A percentile compares a stretch with the other conserved stretches of the same genome.
These are phyloP conservation scores for Branchinecta sandiegonensis DNA, from an alignment of 2,888 invertebrate genomes.

Conservation along the genomic window DNA sequence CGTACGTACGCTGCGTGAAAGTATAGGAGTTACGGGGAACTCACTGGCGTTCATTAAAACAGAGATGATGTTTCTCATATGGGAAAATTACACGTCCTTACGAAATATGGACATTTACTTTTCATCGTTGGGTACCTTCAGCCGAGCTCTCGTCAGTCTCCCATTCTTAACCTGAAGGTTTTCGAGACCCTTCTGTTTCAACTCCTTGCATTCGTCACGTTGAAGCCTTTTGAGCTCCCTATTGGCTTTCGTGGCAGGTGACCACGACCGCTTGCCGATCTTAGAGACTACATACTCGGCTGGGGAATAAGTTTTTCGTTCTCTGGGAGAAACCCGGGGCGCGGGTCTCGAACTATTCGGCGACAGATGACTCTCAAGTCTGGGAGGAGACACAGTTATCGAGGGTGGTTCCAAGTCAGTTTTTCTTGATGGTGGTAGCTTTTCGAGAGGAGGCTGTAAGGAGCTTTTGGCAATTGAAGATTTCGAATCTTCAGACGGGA, in stretches of 20 bases:
- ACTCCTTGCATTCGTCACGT: slow-evolving; percentile 12
- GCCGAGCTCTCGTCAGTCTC: background rate
- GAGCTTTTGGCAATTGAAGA: too few species aligned
- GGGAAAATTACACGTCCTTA: too few species aligned
- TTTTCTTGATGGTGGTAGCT: too few species aligned
- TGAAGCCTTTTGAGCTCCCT: background rate
- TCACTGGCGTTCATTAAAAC: too few species aligned
- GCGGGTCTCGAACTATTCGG: background rate
- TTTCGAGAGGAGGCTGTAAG: too few species aligned
- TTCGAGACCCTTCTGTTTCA: background rate
- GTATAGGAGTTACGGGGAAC: too few species aligned
- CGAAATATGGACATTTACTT: background rate
- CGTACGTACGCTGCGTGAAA: too few species aligned
- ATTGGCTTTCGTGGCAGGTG: background rate
- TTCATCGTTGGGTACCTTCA: slow-evolving; percentile 5
- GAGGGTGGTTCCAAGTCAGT: too few species aligned
- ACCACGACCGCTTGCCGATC: background rate
- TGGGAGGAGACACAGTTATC: too few species aligned
- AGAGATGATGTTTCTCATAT: too few species aligned
- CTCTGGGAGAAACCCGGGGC: background rate
- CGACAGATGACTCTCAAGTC: too few species aligned
- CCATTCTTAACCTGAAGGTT: background rate
- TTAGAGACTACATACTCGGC: background rate
- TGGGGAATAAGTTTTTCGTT: background rate
- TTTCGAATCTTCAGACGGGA: too few species aligned